phyloP scores from a whole-genome alignment of 2,113 vertebrate genomes.

The Melanocharis versteri region DNA sequence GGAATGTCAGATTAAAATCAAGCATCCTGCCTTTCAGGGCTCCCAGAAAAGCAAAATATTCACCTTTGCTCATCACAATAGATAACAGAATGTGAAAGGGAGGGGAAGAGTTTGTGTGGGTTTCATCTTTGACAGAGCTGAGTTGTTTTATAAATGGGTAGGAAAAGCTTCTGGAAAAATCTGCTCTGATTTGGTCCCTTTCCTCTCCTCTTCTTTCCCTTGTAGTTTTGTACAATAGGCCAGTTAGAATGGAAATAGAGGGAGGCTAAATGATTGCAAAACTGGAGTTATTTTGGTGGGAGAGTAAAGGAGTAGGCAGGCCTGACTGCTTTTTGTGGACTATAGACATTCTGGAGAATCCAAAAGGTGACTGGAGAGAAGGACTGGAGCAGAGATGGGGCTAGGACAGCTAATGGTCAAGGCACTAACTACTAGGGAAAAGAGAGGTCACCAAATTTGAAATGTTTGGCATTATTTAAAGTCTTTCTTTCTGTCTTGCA shows the following conservation, averaged over 20 bases:
- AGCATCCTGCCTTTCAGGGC: not conserved
- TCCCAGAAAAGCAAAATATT: not conserved
- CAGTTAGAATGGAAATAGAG: not conserved
- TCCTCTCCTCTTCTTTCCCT: not conserved
- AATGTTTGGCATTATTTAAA: not conserved
- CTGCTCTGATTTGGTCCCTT: not conserved
- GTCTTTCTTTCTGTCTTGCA: not conserved
- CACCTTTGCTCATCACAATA: not conserved
- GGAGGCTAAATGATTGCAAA: not conserved
- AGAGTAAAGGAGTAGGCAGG: not conserved
- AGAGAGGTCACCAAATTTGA: not conserved
- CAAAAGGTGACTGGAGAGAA: not conserved
- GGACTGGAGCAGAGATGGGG: not conserved
- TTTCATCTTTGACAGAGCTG: not conserved
- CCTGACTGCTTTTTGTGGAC: not conserved
- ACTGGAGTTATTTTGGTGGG: accelerated
- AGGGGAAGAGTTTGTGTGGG: not conserved
- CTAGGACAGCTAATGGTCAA: not conserved
- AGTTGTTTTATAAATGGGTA: not conserved
- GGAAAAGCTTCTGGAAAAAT: not conserved
- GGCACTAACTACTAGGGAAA: not conserved
- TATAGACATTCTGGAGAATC: not conserved
- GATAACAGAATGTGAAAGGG: too few relatives aligned
- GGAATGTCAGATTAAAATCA: not conserved
- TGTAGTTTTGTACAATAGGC: accelerated